A percentile compares a stretch with the other conserved stretches of the same genome.
Evolutionary conservation across 2,113 vertebrate genomes (phyloP).

Genomic region (Salvator merianae): DNA sequence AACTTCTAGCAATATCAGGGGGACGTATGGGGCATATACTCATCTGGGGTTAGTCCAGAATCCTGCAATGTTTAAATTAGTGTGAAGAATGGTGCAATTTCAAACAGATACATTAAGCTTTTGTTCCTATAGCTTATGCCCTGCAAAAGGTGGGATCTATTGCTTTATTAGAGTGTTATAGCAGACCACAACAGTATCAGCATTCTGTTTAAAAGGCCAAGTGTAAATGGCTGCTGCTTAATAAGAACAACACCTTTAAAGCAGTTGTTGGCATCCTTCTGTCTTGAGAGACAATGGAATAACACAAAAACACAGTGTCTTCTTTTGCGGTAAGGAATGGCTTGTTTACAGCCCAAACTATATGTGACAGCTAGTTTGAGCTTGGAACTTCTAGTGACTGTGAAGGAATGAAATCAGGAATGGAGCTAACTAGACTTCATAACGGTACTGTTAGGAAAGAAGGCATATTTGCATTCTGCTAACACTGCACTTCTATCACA

Average conservation of each 20-base stretch:
- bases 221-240: constrained; percentile 56
- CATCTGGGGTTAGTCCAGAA: neutral
- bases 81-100: neutral
- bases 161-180: constrained; percentile 43
- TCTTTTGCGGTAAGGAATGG: neutral
- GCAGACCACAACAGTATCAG: constrained; percentile 45
- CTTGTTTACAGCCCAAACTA: constrained; percentile 30
- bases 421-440: constrained; percentile 48
- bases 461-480: constrained; percentile 59
- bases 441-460: constrained; percentile 54
- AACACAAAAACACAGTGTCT: no score
- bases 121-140: constrained; percentile 8
- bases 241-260: constrained; percentile 20
- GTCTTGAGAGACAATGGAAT: no score
- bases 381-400: constrained; percentile 6
- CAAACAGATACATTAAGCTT: constrained; percentile 5
- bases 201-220: constrained; percentile 54
- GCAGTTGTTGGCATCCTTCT: constrained; percentile 2
- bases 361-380: constrained; percentile 6
- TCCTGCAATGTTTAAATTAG: neutral
- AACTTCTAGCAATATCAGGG: no score
- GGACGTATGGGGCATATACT: no score
- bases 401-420: constrained; percentile 56
- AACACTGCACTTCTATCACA: constrained; percentile 60
- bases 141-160: neutral